Evolutionary conservation across 2,888 invertebrate species (phyloP).

Genomic region (Anticlea derivata): DNA sequence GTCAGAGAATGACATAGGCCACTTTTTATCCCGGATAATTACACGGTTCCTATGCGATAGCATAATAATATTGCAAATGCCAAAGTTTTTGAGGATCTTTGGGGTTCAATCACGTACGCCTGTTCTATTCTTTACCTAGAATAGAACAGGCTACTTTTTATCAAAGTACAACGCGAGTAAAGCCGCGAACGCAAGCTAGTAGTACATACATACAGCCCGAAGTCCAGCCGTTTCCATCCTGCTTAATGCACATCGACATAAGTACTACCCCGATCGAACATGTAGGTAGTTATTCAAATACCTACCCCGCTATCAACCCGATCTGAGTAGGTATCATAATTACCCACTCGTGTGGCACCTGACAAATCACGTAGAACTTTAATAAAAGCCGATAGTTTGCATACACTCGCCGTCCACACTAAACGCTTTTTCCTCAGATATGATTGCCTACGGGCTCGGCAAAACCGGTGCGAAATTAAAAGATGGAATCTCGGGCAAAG

Average conservation of each 20-base stretch:
- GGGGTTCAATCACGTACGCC: no score
- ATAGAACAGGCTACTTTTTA: no score
- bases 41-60: no score
- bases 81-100: no score
- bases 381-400: constrained; percentile 38
- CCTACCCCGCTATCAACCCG: constrained; percentile 44
- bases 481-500: constrained; percentile 10
- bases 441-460: constrained; percentile 14
- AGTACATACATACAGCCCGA: no score
- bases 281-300: constrained; percentile 21
- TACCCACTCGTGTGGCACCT: constrained; percentile 45
- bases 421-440: constrained; percentile 11
- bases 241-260: background rate
- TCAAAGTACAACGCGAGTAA: no score
- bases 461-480: constrained; percentile 17
- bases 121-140: no score
- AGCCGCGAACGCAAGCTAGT: no score
- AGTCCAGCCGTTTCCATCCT: no score
- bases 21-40: no score
- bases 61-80: no score
- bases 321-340: constrained; percentile 54
- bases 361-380: constrained; percentile 36
- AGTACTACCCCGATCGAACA: constrained; percentile 2
- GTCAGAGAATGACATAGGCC: no score
- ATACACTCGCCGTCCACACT: constrained; percentile 17